Base-by-base conservation (phyloP, 2,888 invertebrate species). In the Xanthia togata region DNA sequence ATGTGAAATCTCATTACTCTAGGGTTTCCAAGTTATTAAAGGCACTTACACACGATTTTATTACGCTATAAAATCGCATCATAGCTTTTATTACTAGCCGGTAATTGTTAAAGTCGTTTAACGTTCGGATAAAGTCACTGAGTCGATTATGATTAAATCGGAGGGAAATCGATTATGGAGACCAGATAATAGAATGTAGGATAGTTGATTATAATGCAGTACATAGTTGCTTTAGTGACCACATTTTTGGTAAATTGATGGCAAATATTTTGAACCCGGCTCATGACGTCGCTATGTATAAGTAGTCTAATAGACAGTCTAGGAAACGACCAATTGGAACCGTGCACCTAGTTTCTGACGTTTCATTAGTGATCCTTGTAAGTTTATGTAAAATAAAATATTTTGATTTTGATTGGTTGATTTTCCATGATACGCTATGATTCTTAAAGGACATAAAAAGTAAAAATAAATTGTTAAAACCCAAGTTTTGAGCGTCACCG, bases 21-120 rank as follows among this genome's bases (percentile, higher is more conserved):
- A 75, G 78, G 77, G 80, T 78, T 82, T 70, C 79, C 76, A 77
- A 85, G 87, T 87, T 86, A 88, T 87, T 87, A 83, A 87, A 85
- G 70, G 81, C 81, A 79, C 87, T 81, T 81, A 85, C 73, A 86
- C 69, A 83, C 71, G 74, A 76, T 78, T 88, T 88, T 88, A 88
- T 88, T 67, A 70, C 70, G 78, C 70, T 71, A 87, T 88, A 83
- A 88, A 88, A 87, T 86, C 72, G 85, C 76, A 81, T 82, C 82
- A 83, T 76, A 72, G 78, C 80, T 82, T 88, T 88, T 88, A 88
- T 82, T 83, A 86, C 85, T 79, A 59, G 68, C 73, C 78, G 81
- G 89, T 88, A 87, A 88, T 88, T 88, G 88, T 87, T 87, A 85
- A 85, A 84, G 78, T 83, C 87, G 80, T 86, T 87, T 83, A 85